Evolutionary conservation across 2,113 vertebrate genomes (phyloP), one percentile per base, ranked within the genome.

Genomic region (Amphiprion ocellaris): DNA sequence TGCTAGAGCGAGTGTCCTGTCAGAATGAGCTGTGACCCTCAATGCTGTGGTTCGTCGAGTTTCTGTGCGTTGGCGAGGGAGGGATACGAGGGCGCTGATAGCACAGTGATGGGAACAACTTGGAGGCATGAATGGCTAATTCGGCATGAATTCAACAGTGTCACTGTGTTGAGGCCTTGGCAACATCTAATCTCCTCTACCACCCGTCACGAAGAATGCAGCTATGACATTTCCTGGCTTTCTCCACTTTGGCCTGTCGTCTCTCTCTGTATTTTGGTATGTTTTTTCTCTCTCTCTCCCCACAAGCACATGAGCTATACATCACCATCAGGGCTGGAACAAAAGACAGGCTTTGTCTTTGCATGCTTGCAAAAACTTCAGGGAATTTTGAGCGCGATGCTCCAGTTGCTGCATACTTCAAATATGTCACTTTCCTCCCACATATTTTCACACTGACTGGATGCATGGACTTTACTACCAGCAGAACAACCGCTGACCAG

Each of bases 391-490:
- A 88, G 70, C 44, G 79, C 81, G 75, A 90, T 72, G 76, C 24
- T 49, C 74, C 83, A 88, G 74, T 90, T 93, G 87, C 72, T 46
- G 63, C 79, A 90, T 88, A 84, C 84, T 91, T 92, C 77, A 87
- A 83, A 90, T 89, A 61, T 85, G 85, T 77, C 87, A 81, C 79
- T 82, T 83, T 84, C 83, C 78, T 77, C 84, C 76, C 60, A 84
- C 88, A 79, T 69, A 74, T 76, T 85, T 87, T 56, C 39, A 65
- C 41, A 61, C 85, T 65, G 14, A 63, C 66, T 72, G 59, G 69
- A 85, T 23, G 54, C 50, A 68, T 77, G 65, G 60, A 50, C 52
- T 21, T 62, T 21, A 65, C 52, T 4, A 69, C 16, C 30, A 58
- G 50, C 55, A 44, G 47, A 23, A 56, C 30, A 56, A 58, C 46